Evolutionary conservation across 2,797 vertebrate species (phyloP).

Genomic region (Bucorvus abyssinicus): DNA sequence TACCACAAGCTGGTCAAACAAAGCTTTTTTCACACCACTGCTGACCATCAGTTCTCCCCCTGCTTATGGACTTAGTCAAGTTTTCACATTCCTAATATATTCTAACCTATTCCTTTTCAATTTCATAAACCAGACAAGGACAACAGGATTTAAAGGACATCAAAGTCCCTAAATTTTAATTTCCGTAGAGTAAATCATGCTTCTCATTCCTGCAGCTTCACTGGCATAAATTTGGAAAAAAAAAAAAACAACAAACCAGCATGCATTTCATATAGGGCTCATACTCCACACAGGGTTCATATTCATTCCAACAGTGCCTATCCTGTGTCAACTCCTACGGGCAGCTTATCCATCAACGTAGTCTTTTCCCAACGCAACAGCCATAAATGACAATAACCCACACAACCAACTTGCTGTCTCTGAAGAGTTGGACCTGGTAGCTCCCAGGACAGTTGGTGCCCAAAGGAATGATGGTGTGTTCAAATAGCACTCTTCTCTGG

Average conservation of each 20-base stretch:
- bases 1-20: not conserved
- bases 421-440: accelerated
- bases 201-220: not conserved
- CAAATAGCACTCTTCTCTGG: accelerated
- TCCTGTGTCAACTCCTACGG: accelerated
- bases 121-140: constrained; percentile 34
- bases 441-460: not conserved
- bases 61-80: not conserved
- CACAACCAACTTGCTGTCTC: not conserved
- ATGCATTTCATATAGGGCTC: not conserved
- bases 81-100: not conserved
- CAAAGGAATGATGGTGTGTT: not conserved
- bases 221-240: not conserved
- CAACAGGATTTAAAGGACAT: constrained; percentile 38
- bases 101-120: not conserved
- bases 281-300: not conserved
- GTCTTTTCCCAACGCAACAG: not conserved
- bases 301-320: not conserved
- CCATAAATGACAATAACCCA: not conserved
- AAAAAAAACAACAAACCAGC: not conserved
- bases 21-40: not conserved
- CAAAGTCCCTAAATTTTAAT: constrained; percentile 19
- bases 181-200: not conserved
- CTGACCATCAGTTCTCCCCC: not conserved
- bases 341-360: not conserved